Evolutionary conservation across 2,888 invertebrate species (phyloP).

Genomic region (Meliscaeva auricollis): DNA sequence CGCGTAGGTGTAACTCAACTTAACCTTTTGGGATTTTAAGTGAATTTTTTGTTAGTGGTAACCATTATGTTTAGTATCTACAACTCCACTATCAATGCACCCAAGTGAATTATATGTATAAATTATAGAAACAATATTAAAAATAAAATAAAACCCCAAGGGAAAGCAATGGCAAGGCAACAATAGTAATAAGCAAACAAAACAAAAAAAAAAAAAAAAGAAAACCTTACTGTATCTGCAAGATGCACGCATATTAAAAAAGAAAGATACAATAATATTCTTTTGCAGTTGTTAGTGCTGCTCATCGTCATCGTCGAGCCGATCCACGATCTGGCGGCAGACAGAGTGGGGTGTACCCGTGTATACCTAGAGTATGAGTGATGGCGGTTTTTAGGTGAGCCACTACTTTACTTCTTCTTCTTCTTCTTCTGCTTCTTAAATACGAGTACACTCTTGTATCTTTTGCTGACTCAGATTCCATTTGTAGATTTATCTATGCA

Average conservation of each 20-base stretch:
- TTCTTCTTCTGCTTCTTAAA: constrained; percentile 27
- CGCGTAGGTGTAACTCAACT: no score
- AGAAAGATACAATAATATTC: constrained; percentile 20
- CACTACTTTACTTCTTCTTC: no score
- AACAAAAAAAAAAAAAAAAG: no score
- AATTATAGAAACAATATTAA: constrained; percentile 46
- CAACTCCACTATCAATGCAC: constrained; percentile 61
- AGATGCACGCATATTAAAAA: constrained; percentile 43
- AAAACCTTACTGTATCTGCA: constrained; percentile 24
- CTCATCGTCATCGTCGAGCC: constrained; percentile 18
- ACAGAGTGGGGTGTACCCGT: neutral
- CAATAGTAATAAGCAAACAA: constrained; percentile 32
- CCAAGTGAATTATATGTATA: constrained; percentile 45
- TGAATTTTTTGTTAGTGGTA: neutral
- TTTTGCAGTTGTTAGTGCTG: constrained; percentile 49
- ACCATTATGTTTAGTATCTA: neutral
- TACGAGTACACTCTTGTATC: constrained; percentile 30
- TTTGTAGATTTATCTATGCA: constrained; percentile 69
- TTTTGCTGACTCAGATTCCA: constrained; percentile 73
- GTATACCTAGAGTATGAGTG: constrained; percentile 24
- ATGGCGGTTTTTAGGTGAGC: constrained; percentile 59
- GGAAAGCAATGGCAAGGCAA: constrained; percentile 58
- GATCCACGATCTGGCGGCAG: constrained; percentile 16
- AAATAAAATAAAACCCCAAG: constrained; percentile 34
- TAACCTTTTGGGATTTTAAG: no score